Conservation (phyloP, 2,797 vertebrate genomes). For the Neostethus bicornis region DNA sequence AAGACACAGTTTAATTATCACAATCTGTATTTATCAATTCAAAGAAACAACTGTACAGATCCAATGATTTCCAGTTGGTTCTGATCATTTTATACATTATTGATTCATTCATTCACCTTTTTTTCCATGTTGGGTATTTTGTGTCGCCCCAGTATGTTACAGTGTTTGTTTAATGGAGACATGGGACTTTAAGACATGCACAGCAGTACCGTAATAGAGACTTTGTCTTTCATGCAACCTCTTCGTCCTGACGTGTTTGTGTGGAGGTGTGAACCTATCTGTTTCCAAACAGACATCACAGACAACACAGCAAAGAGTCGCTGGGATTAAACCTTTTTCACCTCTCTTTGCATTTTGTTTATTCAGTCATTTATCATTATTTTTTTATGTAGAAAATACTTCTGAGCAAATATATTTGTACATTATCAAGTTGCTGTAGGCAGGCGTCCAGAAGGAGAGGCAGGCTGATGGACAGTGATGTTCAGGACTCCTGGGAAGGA, state of each 20-base stretch:
- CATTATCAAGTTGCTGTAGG: constrained; percentile 51
- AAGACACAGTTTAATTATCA: constrained; percentile 64
- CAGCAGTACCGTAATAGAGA: constrained; percentile 65
- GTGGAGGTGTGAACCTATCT: constrained; percentile 23
- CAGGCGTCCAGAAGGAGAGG: constrained; percentile 31
- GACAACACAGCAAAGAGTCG: constrained; percentile 49
- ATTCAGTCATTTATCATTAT: neutral
- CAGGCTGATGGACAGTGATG: constrained; percentile 52
- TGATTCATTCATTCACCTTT: constrained; percentile 62
- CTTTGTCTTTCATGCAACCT: constrained; percentile 74
- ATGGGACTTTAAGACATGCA: constrained; percentile 73
- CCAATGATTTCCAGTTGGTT: constrained; percentile 58
- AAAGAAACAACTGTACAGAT: constrained; percentile 74
- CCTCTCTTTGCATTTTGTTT: neutral
- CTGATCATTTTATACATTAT: constrained; percentile 63
- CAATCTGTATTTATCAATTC: constrained; percentile 77
- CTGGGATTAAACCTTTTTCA: constrained; percentile 29
- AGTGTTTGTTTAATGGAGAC: constrained; percentile 68
- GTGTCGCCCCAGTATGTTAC: constrained; percentile 62
- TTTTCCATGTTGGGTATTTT: constrained; percentile 58
- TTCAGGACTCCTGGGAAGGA: constrained; percentile 50
- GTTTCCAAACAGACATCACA: constrained; percentile 36
- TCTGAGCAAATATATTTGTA: constrained; percentile 64
- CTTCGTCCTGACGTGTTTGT: constrained; percentile 55
- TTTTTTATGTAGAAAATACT: constrained; percentile 66